A percentile compares a stretch with the other conserved stretches of the same genome.
Evolutionary conservation across 2,888 invertebrate genomes (phyloP).

Genomic region (Rugalucina vietnamica): DNA sequence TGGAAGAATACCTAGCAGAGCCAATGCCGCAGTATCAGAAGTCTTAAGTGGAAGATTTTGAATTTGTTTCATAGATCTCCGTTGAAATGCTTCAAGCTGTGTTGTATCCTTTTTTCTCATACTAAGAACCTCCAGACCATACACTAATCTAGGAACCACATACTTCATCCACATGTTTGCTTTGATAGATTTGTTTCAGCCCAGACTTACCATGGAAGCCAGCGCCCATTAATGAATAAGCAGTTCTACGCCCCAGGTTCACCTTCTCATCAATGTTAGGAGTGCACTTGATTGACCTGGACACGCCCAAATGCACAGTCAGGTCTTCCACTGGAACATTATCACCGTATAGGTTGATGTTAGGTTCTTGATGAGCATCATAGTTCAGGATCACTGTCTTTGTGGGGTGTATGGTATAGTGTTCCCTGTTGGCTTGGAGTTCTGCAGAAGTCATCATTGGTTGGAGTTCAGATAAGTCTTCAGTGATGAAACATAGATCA

Average conservation of each 20-base stretch:
- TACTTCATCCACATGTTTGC: background rate
- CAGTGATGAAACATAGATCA: too few species aligned
- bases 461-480: too few species aligned
- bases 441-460: too few species aligned
- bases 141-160: background rate
- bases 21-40: background rate
- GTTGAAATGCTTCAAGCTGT: background rate
- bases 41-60: background rate
- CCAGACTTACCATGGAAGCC: background rate
- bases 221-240: background rate
- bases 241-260: background rate
- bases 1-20: background rate
- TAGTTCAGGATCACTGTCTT: too few species aligned
- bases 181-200: background rate
- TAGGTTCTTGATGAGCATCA: too few species aligned
- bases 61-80: background rate
- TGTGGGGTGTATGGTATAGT: too few species aligned
- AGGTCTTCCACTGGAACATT: too few species aligned
- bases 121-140: background rate
- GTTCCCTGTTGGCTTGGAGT: too few species aligned
- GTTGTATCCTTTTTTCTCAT: background rate
- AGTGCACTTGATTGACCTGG: too few species aligned
- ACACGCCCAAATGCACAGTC: too few species aligned
- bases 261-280: background rate
- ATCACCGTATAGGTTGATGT: too few species aligned